Evolutionary conservation across 1,140 invertebrate genomes (phyloP), one percentile per base, ranked within the genome.

Genomic region (Caenorhabditis latens): DNA sequence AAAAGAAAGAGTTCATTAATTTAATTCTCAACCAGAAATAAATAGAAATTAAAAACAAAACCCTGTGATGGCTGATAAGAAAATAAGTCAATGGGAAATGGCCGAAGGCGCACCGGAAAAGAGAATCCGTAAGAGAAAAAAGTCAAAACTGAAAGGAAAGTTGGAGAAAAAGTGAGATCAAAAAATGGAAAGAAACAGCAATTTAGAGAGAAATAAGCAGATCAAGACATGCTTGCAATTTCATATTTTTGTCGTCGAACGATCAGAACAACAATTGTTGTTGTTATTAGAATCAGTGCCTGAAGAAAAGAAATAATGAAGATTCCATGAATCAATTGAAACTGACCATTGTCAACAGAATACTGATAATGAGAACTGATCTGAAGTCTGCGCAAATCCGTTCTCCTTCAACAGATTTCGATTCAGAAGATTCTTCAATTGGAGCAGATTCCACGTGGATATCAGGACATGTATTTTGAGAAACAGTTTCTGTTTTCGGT

Each of bases 51-150:
- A 32, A 9, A 79, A 79, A 79, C 8, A 24, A 79, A 79, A 79
- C 71, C 71, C 71, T 79, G 71, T 50, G 16, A 79, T 79, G 71
- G 71, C 71, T 50, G 71, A 79, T 79, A 79, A 67, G 46, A 79
- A 65, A 14, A 79, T 79, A 79, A 42, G 71, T 79, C 71, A 79
- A 79, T 79, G 71, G 71, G 71, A 79, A 11, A 79, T 79, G 71
- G 71, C 71, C 71, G 21, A 79, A 9, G 71, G 43, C 46, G 71
- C 71, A 79, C 71, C 71, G 71, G 71, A 79, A 79, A 79, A 24
- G 13, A 50, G n/a, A 11, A 79, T 79, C 71, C 71, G 71, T 79
- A 79, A 32, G 53, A n/a, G 24, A 14, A 71, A 46, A 71, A 71
- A 19, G 65, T 71, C 65, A 71, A 16, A 50, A 9, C 50, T 5